Evolutionary conservation across 35 echinoderm and acorn worm species (phyloP), one percentile per base, ranked within the genome.

Genomic region (Diadema setosum): DNA sequence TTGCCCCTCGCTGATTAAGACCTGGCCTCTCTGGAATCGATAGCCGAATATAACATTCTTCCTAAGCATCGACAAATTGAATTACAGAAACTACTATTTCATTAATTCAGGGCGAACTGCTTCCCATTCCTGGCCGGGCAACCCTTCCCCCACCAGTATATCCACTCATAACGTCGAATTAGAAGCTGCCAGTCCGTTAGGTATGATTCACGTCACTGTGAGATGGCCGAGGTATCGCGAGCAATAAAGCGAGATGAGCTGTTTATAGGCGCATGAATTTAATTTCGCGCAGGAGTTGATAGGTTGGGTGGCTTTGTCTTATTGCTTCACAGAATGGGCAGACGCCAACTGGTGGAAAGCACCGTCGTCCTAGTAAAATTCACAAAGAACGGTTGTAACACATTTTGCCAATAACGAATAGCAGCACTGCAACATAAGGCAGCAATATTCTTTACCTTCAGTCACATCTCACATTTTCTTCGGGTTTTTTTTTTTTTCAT

Each of bases 1-100:
- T 33, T 34, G 30, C 63, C 30, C 37, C 30, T 67, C 30, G 63
- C 63, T 67, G 63, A 67, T 67, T 67, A 67, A 67, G 37, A 67
- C 30, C 27, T 67, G 37, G 63, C 63, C 63, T 67, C 63, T 26
- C 27, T 39, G 27, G 12, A 48, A 90, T 90, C 88, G 80, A 90
- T 90, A 90, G 64, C n/a, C 25, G 63, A 90, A 90, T 90, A 90
- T 90, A 83, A 90, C 84, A 83, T 90, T 90, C 88, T 90, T 64
- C 88, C 84, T 90, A 67, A 83, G 88, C 80, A 84, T 90, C 58
- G 80, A 70, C 81, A 90, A 90, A 90, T 90, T 90, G 88, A 90
- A 90, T 90, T 90, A 90, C 56, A 90, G 88, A 84, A 90, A 83
- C 88, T 84, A 90, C 88, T 90, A 90, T 90, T 84, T 90, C 88